Percentiles rank a stretch among this genome's conserved stretches.
These are phyloP conservation scores for Mellilla xanthometata DNA, from an alignment of 2,888 invertebrate genomes.

Conservation along the genomic window DNA sequence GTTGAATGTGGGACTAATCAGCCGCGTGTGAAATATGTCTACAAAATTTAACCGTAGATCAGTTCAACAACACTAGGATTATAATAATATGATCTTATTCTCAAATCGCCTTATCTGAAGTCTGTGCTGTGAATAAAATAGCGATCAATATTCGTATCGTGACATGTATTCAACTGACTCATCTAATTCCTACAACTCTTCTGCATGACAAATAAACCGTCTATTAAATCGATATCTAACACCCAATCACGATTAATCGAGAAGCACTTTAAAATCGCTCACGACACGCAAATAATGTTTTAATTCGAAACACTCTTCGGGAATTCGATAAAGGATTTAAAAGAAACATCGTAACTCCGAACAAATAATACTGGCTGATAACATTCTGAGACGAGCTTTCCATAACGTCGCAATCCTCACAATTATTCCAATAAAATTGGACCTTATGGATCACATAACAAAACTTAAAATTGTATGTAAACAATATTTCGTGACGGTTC, in stretches of 20 bases:
- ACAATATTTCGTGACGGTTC: conserved; percentile 51
- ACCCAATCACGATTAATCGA: conserved; percentile 55
- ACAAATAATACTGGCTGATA: conserved; percentile 71
- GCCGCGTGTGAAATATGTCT: too few species aligned
- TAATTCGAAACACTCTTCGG: conserved; percentile 68
- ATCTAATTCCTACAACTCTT: conserved; percentile 1
- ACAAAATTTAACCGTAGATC: too few species aligned
- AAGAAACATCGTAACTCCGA: conserved; percentile 66
- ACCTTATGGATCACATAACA: conserved; percentile 23
- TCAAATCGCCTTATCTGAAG: too few species aligned
- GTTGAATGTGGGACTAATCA: too few species aligned
- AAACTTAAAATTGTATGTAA: conserved; percentile 30
- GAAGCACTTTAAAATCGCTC: conserved; percentile 65
- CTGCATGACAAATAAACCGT: conserved; percentile 6
- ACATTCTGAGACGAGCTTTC: conserved; percentile 51
- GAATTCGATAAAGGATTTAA: conserved; percentile 66
- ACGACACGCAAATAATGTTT: conserved; percentile 69
- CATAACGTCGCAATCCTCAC: conserved; percentile 26
- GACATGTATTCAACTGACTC: neutral
- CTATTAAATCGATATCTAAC: conserved; percentile 17
- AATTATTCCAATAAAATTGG: conserved; percentile 29
- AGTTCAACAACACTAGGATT: too few species aligned
- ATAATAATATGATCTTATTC: too few species aligned
- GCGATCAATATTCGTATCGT: too few species aligned
- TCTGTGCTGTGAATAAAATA: too few species aligned